A percentile compares a stretch with the other conserved stretches of the same genome.
These are phyloP conservation scores for Vombatus ursinus DNA, from an alignment of 2,113 vertebrate genomes.

Conservation along the genomic window DNA sequence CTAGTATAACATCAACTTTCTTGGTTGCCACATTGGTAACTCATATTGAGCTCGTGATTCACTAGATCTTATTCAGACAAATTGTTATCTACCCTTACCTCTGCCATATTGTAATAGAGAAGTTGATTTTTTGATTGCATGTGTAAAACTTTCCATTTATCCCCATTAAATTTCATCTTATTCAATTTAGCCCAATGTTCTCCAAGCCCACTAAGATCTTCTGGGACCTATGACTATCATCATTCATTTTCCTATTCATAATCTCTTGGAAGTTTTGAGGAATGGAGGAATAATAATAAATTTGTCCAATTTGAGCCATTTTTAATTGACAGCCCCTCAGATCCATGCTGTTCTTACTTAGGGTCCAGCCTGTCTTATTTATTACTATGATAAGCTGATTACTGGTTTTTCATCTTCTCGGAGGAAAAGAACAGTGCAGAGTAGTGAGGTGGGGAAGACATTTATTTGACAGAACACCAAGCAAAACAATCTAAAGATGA, in stretches of 20 bases:
- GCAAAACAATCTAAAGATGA: background rate
- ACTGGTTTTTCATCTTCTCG: background rate
- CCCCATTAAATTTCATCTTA: background rate
- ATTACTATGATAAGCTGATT: background rate
- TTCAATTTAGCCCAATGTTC: background rate
- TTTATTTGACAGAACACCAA: conserved; percentile 20
- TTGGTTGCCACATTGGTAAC: background rate
- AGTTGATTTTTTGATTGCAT: background rate
- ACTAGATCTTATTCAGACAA: background rate
- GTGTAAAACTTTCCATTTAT: background rate
- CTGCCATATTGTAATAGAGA: background rate
- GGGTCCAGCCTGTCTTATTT: background rate
- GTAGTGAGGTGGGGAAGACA: background rate
- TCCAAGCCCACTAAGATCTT: background rate
- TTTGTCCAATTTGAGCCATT: conserved; percentile 30
- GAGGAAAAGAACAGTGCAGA: background rate
- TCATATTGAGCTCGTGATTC: background rate
- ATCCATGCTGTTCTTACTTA: background rate
- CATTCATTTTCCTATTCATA: background rate
- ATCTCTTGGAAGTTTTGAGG: background rate
- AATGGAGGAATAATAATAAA: conserved; percentile 29
- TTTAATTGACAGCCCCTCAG: background rate
- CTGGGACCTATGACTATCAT: background rate
- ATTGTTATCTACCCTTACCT: background rate
- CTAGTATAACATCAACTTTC: background rate